Evolutionary conservation across 2,888 invertebrate genomes (phyloP), one percentile per base, ranked within the genome.

Genomic region (Sussaba pulchella): DNA sequence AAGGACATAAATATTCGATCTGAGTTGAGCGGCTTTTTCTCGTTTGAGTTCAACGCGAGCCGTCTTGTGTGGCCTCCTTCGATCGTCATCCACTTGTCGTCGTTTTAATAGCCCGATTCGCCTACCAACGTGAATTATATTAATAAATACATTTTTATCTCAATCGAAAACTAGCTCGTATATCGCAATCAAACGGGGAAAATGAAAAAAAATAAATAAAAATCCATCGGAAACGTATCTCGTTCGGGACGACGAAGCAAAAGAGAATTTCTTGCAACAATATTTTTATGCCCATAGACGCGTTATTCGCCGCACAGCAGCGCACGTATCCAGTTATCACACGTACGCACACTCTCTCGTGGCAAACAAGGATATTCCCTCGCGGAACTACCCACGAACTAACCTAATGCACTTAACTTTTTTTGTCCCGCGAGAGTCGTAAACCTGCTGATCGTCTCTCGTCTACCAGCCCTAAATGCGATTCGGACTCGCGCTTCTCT

Each of bases 401-500:
- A 73, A 50, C 52, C 81, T 73, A 70, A 77, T 77, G 81, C 81
- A 77, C 81, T 81, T 77, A 81, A 81, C 76, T 81, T 81, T n/a
- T n/a, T 77, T 81, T 73, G 67, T 66, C 69, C 19, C 19, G 57
- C 14, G 54, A 31, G 69, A 69, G 77, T 81, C 80, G 76, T 81
- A 81, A 81, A 76, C 47, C 64, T 26, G 59, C 76, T 24, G 63
- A 73, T 73, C 57, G 21, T 64, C 75, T 50, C 64, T 64, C 26
- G 21, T 17, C n/a, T 41, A 57, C 59, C 10, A 36, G 8, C 41
- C 50, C 36, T 26, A 39, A 69, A 72, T 54, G n/a, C 63, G 54
- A 80, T 50, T 31, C 31, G 31, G 4, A 57, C 47, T 24, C 17
- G 43, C 6, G 57, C 21, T 31, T 61, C 67, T 57, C 54, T 54